Evolutionary conservation across 2,113 vertebrate species (phyloP).

Genomic region (Talpa occidentalis): DNA sequence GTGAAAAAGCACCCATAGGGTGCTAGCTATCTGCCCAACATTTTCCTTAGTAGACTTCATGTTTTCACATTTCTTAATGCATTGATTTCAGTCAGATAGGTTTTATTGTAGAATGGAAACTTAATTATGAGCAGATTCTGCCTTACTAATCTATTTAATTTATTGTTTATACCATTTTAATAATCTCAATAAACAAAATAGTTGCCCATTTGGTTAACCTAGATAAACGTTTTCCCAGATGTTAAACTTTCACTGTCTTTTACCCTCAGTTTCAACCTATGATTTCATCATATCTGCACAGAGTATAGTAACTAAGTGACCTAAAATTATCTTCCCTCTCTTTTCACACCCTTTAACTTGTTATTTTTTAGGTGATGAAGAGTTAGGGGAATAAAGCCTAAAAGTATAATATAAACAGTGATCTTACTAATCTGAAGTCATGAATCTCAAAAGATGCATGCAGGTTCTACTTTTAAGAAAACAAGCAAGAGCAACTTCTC

Average conservation of each 20-base stretch:
- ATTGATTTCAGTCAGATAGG: neutral
- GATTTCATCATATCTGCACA: neutral
- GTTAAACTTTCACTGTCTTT: neutral
- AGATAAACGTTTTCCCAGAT: neutral
- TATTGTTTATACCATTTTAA: neutral
- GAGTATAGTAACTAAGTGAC: neutral
- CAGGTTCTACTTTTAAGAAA: constrained; percentile 28
- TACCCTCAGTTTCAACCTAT: neutral
- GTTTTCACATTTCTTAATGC: neutral
- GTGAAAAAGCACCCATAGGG: neutral
- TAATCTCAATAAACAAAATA: neutral
- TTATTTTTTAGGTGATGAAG: neutral
- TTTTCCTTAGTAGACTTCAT: neutral
- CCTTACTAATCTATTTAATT: neutral
- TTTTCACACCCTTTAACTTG: neutral
- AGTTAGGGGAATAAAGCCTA: neutral
- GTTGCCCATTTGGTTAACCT: neutral
- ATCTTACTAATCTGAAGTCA: neutral
- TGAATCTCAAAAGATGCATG: constrained; percentile 6
- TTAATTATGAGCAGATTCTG: neutral
- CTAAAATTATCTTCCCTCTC: neutral
- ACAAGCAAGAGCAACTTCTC: neutral
- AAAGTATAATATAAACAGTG: neutral
- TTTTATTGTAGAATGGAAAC: neutral
- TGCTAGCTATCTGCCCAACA: neutral